Evolutionary conservation across 1,140 invertebrate genomes (phyloP).

Genomic region (Aphis gossypii): DNA sequence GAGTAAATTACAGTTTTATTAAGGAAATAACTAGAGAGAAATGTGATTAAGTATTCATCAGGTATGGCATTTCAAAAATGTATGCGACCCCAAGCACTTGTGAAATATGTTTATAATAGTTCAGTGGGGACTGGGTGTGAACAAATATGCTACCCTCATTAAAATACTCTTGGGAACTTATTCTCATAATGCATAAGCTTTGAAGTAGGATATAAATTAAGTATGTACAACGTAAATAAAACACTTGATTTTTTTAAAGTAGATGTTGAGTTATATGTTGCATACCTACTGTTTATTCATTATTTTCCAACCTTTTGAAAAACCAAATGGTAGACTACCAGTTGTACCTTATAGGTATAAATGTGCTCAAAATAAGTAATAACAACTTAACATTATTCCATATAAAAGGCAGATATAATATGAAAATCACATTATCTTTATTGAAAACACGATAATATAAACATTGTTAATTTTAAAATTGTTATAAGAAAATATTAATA

Average conservation of each 20-base stretch:
- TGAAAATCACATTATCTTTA: neutral
- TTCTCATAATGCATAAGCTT: slow-evolving; percentile 3
- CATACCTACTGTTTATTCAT: slow-evolving; percentile 20
- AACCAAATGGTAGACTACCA: neutral
- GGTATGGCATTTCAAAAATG: slow-evolving; percentile 20
- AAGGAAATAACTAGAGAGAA: neutral
- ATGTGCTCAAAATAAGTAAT: neutral
- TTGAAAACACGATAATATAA: neutral
- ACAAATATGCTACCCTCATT: slow-evolving; percentile 45
- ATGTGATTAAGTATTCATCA: slow-evolving; percentile 17
- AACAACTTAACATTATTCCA: neutral
- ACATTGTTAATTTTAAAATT: neutral
- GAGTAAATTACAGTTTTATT: neutral
- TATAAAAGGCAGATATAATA: neutral
- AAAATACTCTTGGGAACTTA: slow-evolving; percentile 35
- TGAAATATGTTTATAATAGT: slow-evolving; percentile 50
- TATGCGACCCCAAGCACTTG: neutral
- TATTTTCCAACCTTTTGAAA: slow-evolving; percentile 5
- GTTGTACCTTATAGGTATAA: neutral
- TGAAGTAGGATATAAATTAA: slow-evolving; percentile 34
- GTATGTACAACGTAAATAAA: slow-evolving; percentile 17
- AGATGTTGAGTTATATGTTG: slow-evolving; percentile 9
- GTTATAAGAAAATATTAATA: too few species aligned
- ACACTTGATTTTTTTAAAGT: slow-evolving; percentile 5
- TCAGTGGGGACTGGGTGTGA: slow-evolving; percentile 24